Base-by-base conservation (phyloP, 2,888 invertebrate genomes). In the Ashinkailepas kermadecensis region DNA sequence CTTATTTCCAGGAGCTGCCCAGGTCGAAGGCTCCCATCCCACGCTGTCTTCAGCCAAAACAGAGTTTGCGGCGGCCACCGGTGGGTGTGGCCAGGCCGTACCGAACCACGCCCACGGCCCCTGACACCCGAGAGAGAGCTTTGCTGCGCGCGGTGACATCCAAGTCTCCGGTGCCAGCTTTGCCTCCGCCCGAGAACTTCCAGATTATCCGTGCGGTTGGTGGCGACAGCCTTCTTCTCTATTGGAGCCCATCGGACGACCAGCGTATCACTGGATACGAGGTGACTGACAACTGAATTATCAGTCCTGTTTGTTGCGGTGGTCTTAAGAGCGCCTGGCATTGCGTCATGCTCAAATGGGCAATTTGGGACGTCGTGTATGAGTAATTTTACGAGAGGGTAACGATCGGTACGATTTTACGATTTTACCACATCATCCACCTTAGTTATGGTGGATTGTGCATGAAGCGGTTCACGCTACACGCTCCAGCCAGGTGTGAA, bases 101-200 rank as follows among this genome's bases (percentile, higher is more conserved):
- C 74, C 74, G 74, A 18, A 70, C 39, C 39, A 15, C 39, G 70
- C 15, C 23, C 25, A 8, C 11, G 13, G 13, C 74, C 23, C 2
- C 70, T 23, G 70, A 70, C 15, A 15, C 15, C 1, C 70, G 70
- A 15, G 74, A 74, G 74, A 18, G 56, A 11, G 74, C 18, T 0
- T 39, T 21, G 21, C 74, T 21, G 54, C 74, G 54, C 54, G 18
- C 56, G 2, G 21, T 0, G 13, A 4, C 56, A 18, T 10, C 74
- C 74, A 74, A 74, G 74, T 4, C 25, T 3, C 79, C 58, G n/a
- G n/a, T 58, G 8, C 23, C 58, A 25, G 23, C 79, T 11, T 58
- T 79, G 79, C 79, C 79, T 13, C 79, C 79, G 57, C 79, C 79
- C 12, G 58, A 79, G 3, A 57, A 59, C 13, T 79, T 79, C 18